Evolutionary conservation across 2,888 invertebrate species (phyloP), one percentile per base, ranked within the genome.

Genomic region (Drosophila meridiana): DNA sequence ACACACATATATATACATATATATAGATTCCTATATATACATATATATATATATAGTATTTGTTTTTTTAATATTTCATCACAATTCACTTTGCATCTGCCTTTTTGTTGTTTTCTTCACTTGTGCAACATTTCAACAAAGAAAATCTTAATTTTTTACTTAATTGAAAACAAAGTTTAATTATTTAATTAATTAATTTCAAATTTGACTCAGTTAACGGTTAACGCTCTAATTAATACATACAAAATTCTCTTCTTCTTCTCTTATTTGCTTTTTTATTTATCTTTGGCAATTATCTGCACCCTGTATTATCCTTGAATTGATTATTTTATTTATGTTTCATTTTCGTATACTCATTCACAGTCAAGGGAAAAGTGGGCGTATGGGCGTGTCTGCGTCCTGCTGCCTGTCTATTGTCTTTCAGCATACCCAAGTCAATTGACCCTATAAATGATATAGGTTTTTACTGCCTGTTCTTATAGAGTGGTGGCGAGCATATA

Each of bases 41-140:
- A 26, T n/a, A n/a, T 11, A 36, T 28, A 47, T 6, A 47, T 34
- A 34, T 13, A 26, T 52, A 20, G 13, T 56, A 42, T 40, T 14
- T 40, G 28, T 9, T 56, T 34, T 38, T 68, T 74, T 2, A 5
- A 64, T 87, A 42, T 83, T 85, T 91, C 87, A 92, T 92, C 92
- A 92, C 91, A 93, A 91, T 92, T 92, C 92, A 93, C 92, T 93
- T 92, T 91, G 92, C 92, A 92, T 93, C 86, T 91, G 86, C 90
- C 75, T 43, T 78, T 43, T 28, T 26, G 53, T 13, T 53, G 53
- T 14, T 53, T 53, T 26, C 4, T 55, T 40, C 53, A 38, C 38
- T 55, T 38, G 28, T 40, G 55, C 40, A 40, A 55, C 50, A 28
- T 55, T 38, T 38, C 1, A 40, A 55, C 52, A 52, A 52, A 52